Conservation (phyloP, 2,888 invertebrate species). For the Schizaphis graminum region DNA sequence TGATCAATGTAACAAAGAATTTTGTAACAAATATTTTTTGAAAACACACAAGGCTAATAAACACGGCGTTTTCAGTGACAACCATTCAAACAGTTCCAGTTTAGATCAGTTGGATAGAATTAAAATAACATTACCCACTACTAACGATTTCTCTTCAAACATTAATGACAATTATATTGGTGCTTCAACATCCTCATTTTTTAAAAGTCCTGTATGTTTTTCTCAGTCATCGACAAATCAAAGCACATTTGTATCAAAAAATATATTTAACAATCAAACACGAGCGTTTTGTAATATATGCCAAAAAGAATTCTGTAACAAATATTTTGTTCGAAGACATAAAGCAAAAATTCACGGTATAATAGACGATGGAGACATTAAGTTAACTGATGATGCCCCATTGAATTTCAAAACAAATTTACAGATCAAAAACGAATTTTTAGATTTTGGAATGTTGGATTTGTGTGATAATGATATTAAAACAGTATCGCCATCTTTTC, state of each 20-base stretch:
- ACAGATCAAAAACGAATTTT: slow-evolving; percentile 13
- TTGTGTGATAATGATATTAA: slow-evolving; percentile 6
- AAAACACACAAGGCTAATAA: slow-evolving; percentile 98
- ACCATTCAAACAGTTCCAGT: not conserved
- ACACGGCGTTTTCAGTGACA: slow-evolving; percentile 88
- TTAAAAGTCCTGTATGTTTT: not conserved
- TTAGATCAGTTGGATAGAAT: not conserved
- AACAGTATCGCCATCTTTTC: not conserved
- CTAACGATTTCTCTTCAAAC: slow-evolving; percentile 39
- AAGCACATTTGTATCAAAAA: not conserved
- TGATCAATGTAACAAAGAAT: slow-evolving; percentile 97
- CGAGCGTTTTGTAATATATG: slow-evolving; percentile 94
- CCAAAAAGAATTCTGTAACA: slow-evolving; percentile 93
- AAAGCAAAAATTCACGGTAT: slow-evolving; percentile 95
- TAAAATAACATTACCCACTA: not conserved
- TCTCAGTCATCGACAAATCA: not conserved
- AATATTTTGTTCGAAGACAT: slow-evolving; percentile 92
- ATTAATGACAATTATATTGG: not conserved
- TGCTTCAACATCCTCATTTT: not conserved
- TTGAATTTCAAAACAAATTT: slow-evolving; percentile 36
- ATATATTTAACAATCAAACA: slow-evolving; percentile 37
- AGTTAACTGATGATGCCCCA: not conserved
- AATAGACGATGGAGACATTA: slow-evolving; percentile 64
- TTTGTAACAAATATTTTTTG: slow-evolving; percentile 98
- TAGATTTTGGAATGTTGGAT: not conserved